Percentiles rank a stretch among this genome's conserved stretches.
phyloP scores from a whole-genome alignment of 2,113 vertebrate species.

The Dasyprocta punctata region DNA sequence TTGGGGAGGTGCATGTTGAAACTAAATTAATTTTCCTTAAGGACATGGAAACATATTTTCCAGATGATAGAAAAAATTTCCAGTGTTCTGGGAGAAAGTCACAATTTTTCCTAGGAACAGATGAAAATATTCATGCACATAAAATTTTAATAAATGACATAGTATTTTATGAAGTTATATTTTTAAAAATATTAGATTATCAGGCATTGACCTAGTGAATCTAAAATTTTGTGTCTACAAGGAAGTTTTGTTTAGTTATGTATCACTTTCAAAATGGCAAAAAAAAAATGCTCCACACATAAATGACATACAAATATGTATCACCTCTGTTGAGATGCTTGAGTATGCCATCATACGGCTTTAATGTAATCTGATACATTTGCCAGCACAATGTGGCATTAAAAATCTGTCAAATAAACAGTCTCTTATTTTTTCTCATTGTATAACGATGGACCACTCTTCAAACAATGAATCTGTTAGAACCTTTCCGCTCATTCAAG shows the following conservation, averaged over 20 bases:
- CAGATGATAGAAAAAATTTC: background rate
- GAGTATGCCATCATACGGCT: background rate
- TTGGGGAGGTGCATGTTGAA: background rate
- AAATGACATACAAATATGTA: background rate
- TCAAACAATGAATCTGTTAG: background rate
- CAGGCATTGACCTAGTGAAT: background rate
- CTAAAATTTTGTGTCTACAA: background rate
- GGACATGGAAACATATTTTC: background rate
- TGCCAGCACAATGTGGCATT: background rate
- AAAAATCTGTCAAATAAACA: background rate
- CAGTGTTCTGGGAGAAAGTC: background rate
- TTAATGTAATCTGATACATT: background rate
- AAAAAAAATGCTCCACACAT: background rate
- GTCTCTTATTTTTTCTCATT: background rate
- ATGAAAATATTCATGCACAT: background rate
- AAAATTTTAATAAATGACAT: background rate
- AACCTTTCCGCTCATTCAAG: background rate
- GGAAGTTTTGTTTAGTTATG: background rate
- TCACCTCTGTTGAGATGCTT: background rate
- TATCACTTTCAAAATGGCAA: background rate
- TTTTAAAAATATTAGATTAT: background rate
- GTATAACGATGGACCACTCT: background rate
- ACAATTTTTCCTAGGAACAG: background rate
- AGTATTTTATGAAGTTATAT: background rate
- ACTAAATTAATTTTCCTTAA: background rate